Base-by-base conservation (phyloP, 2,888 invertebrate genomes). In the Brachyptera risi region DNA sequence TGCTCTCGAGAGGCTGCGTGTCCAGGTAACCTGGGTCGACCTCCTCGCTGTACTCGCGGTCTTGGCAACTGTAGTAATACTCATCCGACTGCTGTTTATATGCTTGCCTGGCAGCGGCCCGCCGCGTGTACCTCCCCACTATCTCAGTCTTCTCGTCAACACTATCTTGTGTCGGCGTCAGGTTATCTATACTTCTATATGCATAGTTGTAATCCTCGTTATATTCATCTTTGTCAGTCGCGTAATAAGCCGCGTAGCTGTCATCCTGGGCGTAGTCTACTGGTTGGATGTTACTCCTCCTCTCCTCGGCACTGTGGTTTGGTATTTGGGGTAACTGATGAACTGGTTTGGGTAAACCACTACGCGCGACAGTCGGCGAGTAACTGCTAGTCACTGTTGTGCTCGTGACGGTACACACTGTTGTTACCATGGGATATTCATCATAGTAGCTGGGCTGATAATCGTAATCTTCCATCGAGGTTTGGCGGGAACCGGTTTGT, bases 171-270 rank as follows among this genome's bases (percentile, higher is more conserved):
- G 47, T 49, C 69, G 54, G 73, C 59, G 79, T 78, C 67, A 83
- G 73, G 74, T 83, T 85, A 73, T 85, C 86, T 69, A 81, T 82
- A 75, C 85, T 85, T 69, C 81, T 80, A 77, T 86, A 86, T 73
- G 85, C 84, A 73, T 84, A 83, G 73, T 85, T 86, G 72, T 85
- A 85, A 74, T 86, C 83, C 72, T 86, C 84, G 73, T 84, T 85
- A 74, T 84, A 86, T 62, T 71, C 72, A 58, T 75, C 51, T 40
- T 35, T 21, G 21, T 44, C 60, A 9, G 58, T 24, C 3, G 27
- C 47, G 56, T 49, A 61, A 23, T 56, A 50, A 26, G 40, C 15
- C 37, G 49, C 50, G 56, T 58, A 57, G 26, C 51, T 57, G 3
- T 57, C 63, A 38, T 58, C 59, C 26, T 63, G 62, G 38, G 62